Base-by-base conservation (phyloP, 2,113 vertebrate species). In the Nycticryphes semicollaris region DNA sequence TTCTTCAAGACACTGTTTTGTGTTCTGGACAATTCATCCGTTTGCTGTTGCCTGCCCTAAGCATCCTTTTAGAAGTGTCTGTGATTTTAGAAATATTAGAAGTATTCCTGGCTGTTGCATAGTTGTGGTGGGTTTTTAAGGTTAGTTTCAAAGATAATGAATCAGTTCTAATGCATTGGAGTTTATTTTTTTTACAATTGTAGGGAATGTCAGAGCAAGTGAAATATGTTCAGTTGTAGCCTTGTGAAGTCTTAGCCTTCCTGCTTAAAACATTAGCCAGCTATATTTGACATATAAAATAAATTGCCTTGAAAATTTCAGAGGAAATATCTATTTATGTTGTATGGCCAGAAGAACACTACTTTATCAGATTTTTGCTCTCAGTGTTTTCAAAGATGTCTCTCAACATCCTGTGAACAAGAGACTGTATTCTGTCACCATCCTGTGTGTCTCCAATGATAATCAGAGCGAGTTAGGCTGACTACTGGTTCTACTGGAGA, bases 151-250 rank as follows among this genome's bases (percentile, higher is more conserved):
- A 90, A 84, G 64, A 63, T 24, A 79, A 67, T 27, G 7, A 47
- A 68, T 91, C 56, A 30, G 6, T 64, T 80, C 27, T 56, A 47
- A 37, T 68, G 16, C 51, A 82, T 77, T 78, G 23, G 45, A 77
- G 17, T 15, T 43, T 14, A 8, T 7, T 50, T 64, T 37, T 48
- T 27, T 72, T 78, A 33, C 0, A 0, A 2, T 35, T 53, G 4
- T 77, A 68, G 43, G 14, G 24, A 79, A 66, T 83, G 87, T 80
- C 25, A 79, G 30, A 50, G 43, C 67, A 70, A 81, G 35, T 73
- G 12, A 79, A 91, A 64, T 60, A 33, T 12, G 19, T 67, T 70
- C 20, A 53, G 6, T 60, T 73, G n/a, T n/a, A 79, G 15, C n/a
- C 39, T 59, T 90, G 43, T 64, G 81, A 70, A 78, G 48, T 72